Evolutionary conservation across 1,140 invertebrate species (phyloP).

Genomic region (Lasioglossum baleicum): DNA sequence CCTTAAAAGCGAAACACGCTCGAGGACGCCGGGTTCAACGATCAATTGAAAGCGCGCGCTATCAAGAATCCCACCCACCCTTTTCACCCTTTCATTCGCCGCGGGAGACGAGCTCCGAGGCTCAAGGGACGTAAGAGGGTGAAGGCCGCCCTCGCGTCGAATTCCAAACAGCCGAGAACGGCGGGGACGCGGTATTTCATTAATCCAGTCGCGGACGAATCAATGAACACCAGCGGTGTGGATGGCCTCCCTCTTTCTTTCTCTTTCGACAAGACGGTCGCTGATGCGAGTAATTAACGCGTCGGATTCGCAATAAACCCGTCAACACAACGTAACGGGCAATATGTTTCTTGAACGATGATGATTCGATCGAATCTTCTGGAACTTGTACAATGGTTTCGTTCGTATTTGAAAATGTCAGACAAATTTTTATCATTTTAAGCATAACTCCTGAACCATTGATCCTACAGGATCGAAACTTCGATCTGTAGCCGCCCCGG

Average conservation of each 20-base stretch:
- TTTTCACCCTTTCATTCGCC: not conserved
- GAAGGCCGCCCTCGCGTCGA: conserved; percentile 1
- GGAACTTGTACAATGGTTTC: too few species aligned
- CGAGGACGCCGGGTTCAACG: not conserved
- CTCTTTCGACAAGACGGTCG: conserved; percentile 39
- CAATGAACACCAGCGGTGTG: conserved; percentile 29
- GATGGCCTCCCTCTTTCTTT: not conserved
- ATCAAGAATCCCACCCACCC: not conserved
- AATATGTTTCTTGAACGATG: too few species aligned
- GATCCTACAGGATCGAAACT: too few species aligned
- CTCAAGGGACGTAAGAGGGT: too few species aligned
- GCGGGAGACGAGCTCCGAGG: not conserved
- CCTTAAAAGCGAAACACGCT: too few species aligned
- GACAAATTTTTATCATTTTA: too few species aligned
- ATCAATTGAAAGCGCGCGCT: not conserved
- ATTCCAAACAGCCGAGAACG: conserved; percentile 19
- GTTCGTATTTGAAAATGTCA: too few species aligned
- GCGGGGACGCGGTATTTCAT: conserved; percentile 38
- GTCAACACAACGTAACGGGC: too few species aligned
- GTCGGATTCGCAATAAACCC: too few species aligned
- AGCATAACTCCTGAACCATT: too few species aligned
- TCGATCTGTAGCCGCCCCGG: too few species aligned
- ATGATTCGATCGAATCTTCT: too few species aligned
- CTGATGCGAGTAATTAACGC: conserved; percentile 55
- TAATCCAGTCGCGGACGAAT: conserved; percentile 19